Evolutionary conservation across 2,888 invertebrate genomes (phyloP).

Genomic region (Polia nebulosa): DNA sequence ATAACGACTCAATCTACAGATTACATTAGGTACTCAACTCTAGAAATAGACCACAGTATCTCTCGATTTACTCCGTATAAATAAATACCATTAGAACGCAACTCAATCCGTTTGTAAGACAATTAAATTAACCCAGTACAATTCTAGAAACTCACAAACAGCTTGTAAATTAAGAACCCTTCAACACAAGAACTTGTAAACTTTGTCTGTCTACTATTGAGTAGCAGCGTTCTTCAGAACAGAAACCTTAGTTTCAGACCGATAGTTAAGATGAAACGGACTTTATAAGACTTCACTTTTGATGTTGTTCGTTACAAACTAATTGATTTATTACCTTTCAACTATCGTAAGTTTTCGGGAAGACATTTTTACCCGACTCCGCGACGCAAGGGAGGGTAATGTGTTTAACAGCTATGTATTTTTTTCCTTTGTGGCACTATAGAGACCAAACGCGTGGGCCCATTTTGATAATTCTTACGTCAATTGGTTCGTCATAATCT

Average conservation of each 20-base stretch:
- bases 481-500: no score
- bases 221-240: conserved; percentile 13
- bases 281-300: conserved; percentile 7
- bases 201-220: conserved; percentile 18
- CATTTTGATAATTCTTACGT: no score
- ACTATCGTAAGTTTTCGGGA: not conserved
- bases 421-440: no score
- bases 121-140: conserved; percentile 9
- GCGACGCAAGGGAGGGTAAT: no score
- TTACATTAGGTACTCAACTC: no score
- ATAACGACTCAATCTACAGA: no score
- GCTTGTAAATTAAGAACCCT: conserved; percentile 13
- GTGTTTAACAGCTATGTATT: no score
- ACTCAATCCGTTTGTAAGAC: not conserved
- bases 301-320: not conserved
- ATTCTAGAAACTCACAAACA: conserved; percentile 5
- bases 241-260: conserved; percentile 15
- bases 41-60: no score
- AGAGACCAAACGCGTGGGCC: no score
- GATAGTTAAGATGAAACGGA: conserved; percentile 15
- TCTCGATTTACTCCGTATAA: no score
- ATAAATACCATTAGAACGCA: no score
- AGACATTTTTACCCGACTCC: not conserved
- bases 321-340: conserved; percentile 1
- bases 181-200: conserved; percentile 23